Percentiles rank a stretch among this genome's conserved stretches.
Evolutionary conservation across 1,140 invertebrate genomes (phyloP).

Genomic region (Leptinotarsa undecemlineata): DNA sequence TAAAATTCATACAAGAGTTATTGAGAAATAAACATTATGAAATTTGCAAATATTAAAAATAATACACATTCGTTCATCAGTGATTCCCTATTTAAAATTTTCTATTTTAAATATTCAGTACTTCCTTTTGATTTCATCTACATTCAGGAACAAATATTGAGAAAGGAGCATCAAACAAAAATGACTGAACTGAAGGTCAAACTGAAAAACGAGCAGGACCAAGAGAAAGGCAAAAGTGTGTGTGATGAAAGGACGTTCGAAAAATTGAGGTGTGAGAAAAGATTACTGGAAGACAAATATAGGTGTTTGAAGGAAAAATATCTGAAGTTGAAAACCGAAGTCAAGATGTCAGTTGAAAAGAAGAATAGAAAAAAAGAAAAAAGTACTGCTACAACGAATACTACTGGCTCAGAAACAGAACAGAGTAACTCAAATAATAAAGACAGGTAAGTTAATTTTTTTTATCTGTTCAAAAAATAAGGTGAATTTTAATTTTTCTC

Average conservation of each 20-base stretch:
- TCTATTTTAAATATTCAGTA: too few species aligned
- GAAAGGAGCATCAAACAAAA: slow-evolving; percentile 67
- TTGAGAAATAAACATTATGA: too few species aligned
- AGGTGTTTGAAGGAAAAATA: slow-evolving; percentile 81
- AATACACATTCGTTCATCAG: too few species aligned
- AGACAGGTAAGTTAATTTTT: slow-evolving; percentile 43
- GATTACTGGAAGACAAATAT: slow-evolving; percentile 76
- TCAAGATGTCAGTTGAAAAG: slow-evolving; percentile 67
- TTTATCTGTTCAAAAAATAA: too few species aligned
- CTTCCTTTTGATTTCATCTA: too few species aligned
- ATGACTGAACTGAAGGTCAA: slow-evolving; percentile 65
- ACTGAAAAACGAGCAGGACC: slow-evolving; percentile 63
- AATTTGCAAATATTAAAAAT: too few species aligned
- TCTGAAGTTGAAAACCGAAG: slow-evolving; percentile 76
- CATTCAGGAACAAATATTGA: slow-evolving; percentile 60
- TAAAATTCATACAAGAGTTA: too few species aligned
- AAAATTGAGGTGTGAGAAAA: slow-evolving; percentile 71
- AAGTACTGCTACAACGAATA: slow-evolving; percentile 59
- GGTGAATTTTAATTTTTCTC: too few species aligned
- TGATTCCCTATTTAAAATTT: too few species aligned
- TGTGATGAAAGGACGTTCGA: slow-evolving; percentile 63
- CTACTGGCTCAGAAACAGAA: slow-evolving; percentile 75
- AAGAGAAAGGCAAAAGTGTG: slow-evolving; percentile 55
- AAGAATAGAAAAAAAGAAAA: slow-evolving; percentile 64
- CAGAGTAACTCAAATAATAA: slow-evolving; percentile 69